Percentiles rank a stretch among this genome's conserved stretches.
Conservation (phyloP, 53 echinoderm and acorn worm genomes). For the Holothuria leucospilota region DNA sequence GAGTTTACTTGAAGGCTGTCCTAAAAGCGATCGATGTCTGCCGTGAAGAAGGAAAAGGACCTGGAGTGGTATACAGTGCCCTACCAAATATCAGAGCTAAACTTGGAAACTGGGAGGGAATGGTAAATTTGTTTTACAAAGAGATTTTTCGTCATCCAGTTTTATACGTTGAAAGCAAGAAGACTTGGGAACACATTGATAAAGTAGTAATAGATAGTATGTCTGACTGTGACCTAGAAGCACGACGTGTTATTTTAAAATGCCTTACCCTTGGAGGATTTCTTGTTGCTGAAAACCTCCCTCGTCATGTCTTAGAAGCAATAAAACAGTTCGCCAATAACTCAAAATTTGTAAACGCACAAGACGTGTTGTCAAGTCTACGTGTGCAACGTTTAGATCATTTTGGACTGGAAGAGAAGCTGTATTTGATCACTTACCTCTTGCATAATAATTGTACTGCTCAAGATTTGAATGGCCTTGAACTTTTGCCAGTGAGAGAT, state of each 20-base stretch:
- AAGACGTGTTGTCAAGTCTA: not conserved
- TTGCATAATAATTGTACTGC: not conserved
- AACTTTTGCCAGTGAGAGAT: not conserved
- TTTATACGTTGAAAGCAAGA: not conserved
- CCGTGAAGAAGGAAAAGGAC: not conserved
- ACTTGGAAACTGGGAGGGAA: conserved; percentile 27
- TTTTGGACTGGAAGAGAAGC: not conserved
- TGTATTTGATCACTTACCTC: not conserved
- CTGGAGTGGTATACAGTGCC: not conserved
- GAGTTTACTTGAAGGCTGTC: conserved; percentile 66
- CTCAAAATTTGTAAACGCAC: not conserved
- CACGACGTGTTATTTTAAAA: not conserved
- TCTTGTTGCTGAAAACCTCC: conserved; percentile 1
- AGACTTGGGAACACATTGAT: not conserved
- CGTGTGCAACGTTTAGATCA: not conserved
- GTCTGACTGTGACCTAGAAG: not conserved
- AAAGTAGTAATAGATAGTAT: not conserved
- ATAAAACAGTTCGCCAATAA: not conserved
- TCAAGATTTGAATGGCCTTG: not conserved
- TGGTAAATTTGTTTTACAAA: not conserved
- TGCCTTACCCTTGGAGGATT: not conserved
- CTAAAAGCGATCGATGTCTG: conserved; percentile 9
- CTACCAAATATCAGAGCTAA: conserved; percentile 3
- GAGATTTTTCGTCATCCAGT: conserved; percentile 15
- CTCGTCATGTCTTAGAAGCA: conserved; percentile 7